Conservation (phyloP, 2,113 vertebrate species). For the Ciconia stormi region DNA sequence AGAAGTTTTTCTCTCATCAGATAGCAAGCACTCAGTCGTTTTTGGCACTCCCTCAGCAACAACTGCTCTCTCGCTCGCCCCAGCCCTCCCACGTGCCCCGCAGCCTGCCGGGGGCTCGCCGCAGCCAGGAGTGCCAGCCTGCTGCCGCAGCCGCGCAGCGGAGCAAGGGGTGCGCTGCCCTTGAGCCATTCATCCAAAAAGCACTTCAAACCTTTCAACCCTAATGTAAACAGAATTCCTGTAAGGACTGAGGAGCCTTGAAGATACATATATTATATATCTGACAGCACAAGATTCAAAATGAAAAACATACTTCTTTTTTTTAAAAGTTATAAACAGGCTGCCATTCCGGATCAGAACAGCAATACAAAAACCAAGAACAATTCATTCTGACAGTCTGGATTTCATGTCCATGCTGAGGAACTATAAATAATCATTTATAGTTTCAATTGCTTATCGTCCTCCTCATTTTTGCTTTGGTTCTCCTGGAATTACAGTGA, state of each 20-base stretch:
- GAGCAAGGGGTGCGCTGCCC: not conserved
- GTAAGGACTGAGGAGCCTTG: not conserved
- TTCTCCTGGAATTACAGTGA: not conserved
- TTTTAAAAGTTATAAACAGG: not conserved
- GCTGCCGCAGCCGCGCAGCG: accelerated
- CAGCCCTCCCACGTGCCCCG: accelerated
- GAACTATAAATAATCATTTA: not conserved
- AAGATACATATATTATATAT: not conserved
- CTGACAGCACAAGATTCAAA: not conserved
- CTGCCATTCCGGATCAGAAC: not conserved
- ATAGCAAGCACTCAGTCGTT: not conserved
- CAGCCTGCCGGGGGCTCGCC: not conserved
- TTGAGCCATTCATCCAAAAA: not conserved
- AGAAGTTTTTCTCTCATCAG: not conserved
- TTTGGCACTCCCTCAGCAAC: not conserved
- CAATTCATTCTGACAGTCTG: not conserved
- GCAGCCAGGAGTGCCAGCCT: not conserved
- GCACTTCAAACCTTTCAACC: not conserved
- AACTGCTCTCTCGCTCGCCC: not conserved
- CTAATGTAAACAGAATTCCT: not conserved
- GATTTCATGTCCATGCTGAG: not conserved
- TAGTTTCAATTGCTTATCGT: not conserved
- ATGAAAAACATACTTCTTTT: not conserved
- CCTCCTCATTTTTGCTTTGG: not conserved
- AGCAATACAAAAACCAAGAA: not conserved